Evolutionary conservation across 1,140 invertebrate species (phyloP).

Genomic region (Rhagoletis zephyria): DNA sequence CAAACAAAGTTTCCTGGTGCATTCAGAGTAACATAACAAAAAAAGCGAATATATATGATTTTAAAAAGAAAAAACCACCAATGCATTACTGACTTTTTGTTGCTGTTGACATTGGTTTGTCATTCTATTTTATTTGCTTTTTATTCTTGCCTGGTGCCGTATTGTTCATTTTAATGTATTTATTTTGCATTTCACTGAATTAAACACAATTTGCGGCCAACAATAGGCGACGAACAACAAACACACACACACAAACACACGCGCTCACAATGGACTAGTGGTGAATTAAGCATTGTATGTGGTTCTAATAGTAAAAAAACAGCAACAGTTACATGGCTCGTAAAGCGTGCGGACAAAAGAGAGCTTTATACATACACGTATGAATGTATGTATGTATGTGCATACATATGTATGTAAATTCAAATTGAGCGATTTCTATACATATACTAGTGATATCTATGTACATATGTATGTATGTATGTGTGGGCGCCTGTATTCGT

Average conservation of each 20-base stretch:
- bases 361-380: too few relatives aligned
- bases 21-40: too few relatives aligned
- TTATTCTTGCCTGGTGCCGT: not conserved
- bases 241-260: not conserved
- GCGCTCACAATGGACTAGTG: not conserved
- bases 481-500: not conserved
- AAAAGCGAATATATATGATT: not conserved
- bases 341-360: too few relatives aligned
- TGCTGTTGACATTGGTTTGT: not conserved
- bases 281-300: not conserved
- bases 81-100: not conserved
- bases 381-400: not conserved
- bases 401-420: not conserved
- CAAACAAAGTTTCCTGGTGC: too few relatives aligned
- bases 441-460: too few relatives aligned
- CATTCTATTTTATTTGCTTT: too few relatives aligned
- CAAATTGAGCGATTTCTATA: not conserved
- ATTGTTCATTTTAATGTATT: constrained; percentile 28
- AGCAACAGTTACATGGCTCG: not conserved
- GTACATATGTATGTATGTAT: not conserved
- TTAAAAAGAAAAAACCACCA: not conserved
- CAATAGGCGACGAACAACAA: not conserved
- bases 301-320: not conserved
- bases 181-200: constrained; percentile 42
- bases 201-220: constrained; percentile 25